phyloP scores from a whole-genome alignment of 2,113 vertebrate species.

The Myotis lucifugus region DNA sequence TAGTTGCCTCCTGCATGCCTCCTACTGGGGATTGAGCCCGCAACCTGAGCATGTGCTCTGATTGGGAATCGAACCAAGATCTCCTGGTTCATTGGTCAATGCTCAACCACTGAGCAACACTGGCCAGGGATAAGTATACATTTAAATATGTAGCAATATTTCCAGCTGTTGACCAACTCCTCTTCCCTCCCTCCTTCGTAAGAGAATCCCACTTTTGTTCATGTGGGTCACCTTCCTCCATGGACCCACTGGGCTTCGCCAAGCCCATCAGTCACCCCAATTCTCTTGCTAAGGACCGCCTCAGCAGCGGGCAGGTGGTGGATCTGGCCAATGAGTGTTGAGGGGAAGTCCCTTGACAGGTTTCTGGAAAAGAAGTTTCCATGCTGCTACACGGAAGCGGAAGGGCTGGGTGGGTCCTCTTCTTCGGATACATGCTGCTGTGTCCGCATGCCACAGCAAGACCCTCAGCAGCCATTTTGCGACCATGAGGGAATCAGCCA shows the following conservation, averaged over 20 bases:
- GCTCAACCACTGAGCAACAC: too few relatives aligned
- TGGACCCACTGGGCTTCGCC: neutral
- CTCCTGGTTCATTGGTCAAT: too few relatives aligned
- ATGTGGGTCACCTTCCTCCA: neutral
- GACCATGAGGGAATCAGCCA: constrained; percentile 13
- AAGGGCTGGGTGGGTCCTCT: neutral
- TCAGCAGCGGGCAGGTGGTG: neutral
- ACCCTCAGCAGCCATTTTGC: constrained; percentile 43
- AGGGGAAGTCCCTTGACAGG: neutral
- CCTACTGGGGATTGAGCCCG: too few relatives aligned
- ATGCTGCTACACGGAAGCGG: neutral
- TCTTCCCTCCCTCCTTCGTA: neutral
- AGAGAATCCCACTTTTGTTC: neutral
- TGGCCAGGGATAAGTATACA: too few relatives aligned
- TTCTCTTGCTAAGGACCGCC: neutral
- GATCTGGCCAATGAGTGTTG: neutral
- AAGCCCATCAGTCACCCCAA: neutral
- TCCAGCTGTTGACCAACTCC: neutral
- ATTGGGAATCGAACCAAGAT: too few relatives aligned
- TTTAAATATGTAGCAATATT: constrained; percentile 7
- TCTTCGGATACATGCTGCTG: neutral
- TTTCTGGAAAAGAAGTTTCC: neutral
- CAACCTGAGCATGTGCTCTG: too few relatives aligned
- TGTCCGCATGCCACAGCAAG: neutral
- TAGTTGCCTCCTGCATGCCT: too few relatives aligned